Percentiles rank a stretch among this genome's conserved stretches.
phyloP scores from a whole-genome alignment of 1,140 invertebrate genomes.

The Drosophila ercepeae region DNA sequence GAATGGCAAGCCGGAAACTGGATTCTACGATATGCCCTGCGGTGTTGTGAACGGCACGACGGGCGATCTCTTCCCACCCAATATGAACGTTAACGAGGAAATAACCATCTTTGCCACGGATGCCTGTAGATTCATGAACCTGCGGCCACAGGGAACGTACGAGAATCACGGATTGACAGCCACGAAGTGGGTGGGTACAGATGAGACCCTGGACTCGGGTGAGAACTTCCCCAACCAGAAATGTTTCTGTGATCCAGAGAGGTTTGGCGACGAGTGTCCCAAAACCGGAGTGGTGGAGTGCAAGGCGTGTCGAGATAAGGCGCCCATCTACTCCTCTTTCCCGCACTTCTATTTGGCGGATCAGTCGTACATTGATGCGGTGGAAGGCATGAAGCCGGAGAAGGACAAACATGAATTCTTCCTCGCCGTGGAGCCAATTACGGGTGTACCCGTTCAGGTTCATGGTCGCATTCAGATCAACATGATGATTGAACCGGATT shows the following conservation, averaged over 20 bases:
- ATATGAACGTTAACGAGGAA: constrained; percentile 84
- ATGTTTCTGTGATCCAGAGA: constrained; percentile 85
- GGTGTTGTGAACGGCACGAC: constrained; percentile 88
- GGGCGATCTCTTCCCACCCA: constrained; percentile 91
- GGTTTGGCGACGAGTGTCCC: constrained; percentile 79
- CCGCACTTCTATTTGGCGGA: constrained; percentile 95
- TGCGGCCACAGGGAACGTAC: constrained; percentile 66
- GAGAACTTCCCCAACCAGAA: constrained; percentile 86
- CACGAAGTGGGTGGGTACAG: constrained; percentile 86
- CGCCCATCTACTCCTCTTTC: constrained; percentile 92
- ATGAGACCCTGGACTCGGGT: constrained; percentile 88
- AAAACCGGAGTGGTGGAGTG: constrained; percentile 87
- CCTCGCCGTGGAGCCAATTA: constrained; percentile 89
- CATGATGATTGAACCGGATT: constrained; percentile 86
- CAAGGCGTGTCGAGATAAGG: constrained; percentile 88
- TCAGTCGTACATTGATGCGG: constrained; percentile 86
- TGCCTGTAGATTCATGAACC: constrained; percentile 87
- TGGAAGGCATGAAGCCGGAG: constrained; percentile 89
- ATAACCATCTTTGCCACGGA: constrained; percentile 89
- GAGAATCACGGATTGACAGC: constrained; percentile 85
- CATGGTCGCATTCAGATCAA: constrained; percentile 90
- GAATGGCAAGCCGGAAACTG: constrained; percentile 86
- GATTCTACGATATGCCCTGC: constrained; percentile 86
- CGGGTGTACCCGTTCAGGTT: constrained; percentile 89
- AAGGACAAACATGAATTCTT: constrained; percentile 88